Evolutionary conservation across 2,888 invertebrate genomes (phyloP), one percentile per base, ranked within the genome.

Genomic region (Metallyticus violacea): DNA sequence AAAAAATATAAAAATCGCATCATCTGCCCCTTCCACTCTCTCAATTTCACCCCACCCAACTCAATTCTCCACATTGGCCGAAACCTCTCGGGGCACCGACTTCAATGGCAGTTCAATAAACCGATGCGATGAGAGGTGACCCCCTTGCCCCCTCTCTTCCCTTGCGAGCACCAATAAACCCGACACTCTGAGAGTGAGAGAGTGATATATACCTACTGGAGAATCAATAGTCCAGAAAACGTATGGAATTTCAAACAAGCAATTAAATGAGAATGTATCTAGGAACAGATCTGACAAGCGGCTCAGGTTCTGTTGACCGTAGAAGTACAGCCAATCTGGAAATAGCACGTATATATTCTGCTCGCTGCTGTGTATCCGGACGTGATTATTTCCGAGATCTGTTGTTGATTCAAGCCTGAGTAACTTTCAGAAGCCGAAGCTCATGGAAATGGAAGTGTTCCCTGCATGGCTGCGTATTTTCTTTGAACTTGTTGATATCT

Each of bases 91-190:
- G 40, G 28, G 28, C 29, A 76, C 76, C 26, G 15, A 62, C 62
- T 82, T 9, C 27, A 82, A 76, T 76, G 26, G 27, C 76, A 76
- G 82, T 82, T 82, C 76, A 82, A 82, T 76, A 82, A 76, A 27
- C 82, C 82, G 82, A 82, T 82, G 82, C 82, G 82, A 82, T 82
- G 82, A 76, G 26, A 82, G 6, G 29, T 81, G 29, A 81, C 30
- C 25, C 81, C 29, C 26, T 29, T 6, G n/a, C 9, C 80, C 80
- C 22, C 80, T 25, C 26, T 15, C 30, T 22, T n/a, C 81, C 25
- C 30, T 6, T 81, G 30, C 30, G 81, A 81, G 29, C 81, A 26
- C 81, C n/a, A n/a, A n/a, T n/a, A n/a, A n/a, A n/a, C n/a, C n/a
- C n/a, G n/a, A n/a, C n/a, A n/a, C n/a, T n/a, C n/a, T n/a, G n/a